Conservation (phyloP, 2,888 invertebrate species). For the Drosophila fungiperda region DNA sequence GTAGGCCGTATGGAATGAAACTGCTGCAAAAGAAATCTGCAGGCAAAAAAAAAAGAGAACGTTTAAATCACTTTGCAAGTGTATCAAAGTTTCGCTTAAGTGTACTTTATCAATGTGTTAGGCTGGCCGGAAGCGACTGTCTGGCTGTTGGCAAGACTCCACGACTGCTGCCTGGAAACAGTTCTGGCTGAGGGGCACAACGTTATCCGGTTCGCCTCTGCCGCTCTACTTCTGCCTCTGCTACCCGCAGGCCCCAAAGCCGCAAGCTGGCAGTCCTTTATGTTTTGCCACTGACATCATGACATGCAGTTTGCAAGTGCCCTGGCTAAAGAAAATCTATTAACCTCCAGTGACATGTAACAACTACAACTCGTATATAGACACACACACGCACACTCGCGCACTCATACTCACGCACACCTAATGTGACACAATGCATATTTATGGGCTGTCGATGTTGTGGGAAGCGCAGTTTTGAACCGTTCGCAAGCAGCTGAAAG, state of each 20-base stretch:
- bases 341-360: constrained; percentile 78
- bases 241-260: constrained; percentile 4
- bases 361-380: constrained; percentile 32
- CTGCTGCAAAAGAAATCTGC: constrained; percentile 9
- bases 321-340: constrained; percentile 78
- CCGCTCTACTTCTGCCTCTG: not conserved
- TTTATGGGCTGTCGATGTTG: constrained; percentile 72
- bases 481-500: constrained; percentile 41
- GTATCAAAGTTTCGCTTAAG: constrained; percentile 43
- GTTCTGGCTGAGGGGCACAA: not conserved
- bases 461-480: constrained; percentile 14
- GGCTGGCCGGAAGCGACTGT: constrained; percentile 53
- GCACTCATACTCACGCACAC: constrained; percentile 17
- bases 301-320: constrained; percentile 71
- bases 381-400: constrained; percentile 20
- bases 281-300: constrained; percentile 59
- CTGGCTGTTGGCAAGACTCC: constrained; percentile 33
- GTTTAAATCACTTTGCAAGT: constrained; percentile 48
- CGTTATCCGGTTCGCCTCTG: not conserved
- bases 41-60: constrained; percentile 3
- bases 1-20: constrained; percentile 5
- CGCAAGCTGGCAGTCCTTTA: constrained; percentile 30
- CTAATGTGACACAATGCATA: constrained; percentile 82
- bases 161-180: constrained; percentile 10
- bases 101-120: constrained; percentile 58